These are phyloP conservation scores for Prorops nasuta DNA, from an alignment of 1,140 invertebrate genomes.

Conservation along the genomic window DNA sequence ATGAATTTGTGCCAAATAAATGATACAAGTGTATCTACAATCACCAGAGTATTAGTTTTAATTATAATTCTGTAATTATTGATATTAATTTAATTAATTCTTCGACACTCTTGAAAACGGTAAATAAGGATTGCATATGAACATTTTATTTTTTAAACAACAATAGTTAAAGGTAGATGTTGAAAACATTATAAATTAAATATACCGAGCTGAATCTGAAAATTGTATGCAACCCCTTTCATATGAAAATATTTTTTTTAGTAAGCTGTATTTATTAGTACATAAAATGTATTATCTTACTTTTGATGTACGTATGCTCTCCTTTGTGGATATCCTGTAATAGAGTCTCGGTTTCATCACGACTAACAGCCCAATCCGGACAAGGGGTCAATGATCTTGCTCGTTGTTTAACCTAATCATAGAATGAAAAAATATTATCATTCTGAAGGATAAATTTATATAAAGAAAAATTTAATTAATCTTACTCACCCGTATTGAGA, in stretches of 20 bases:
- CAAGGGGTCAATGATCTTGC: slow-evolving; percentile 67
- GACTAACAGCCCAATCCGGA: slow-evolving; percentile 58
- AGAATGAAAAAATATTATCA: neutral
- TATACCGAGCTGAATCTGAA: too few relatives aligned
- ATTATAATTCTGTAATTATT: slow-evolving; percentile 23
- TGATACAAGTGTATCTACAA: slow-evolving; percentile 3
- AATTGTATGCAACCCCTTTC: too few relatives aligned
- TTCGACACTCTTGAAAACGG: too few relatives aligned
- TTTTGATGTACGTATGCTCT: slow-evolving; percentile 60
- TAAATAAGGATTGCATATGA: too few relatives aligned
- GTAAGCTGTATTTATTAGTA: neutral
- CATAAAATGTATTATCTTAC: slow-evolving; percentile 47
- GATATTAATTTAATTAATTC: neutral
- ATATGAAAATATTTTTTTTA: too few relatives aligned
- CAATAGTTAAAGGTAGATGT: too few relatives aligned
- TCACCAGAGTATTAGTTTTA: slow-evolving; percentile 11
- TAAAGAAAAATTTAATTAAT: slow-evolving; percentile 1
- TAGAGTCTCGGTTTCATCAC: slow-evolving; percentile 39
- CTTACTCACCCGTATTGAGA: slow-evolving; percentile 71
- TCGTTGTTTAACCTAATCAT: slow-evolving; percentile 62
- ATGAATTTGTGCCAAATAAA: slow-evolving; percentile 17
- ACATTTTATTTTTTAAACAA: too few relatives aligned
- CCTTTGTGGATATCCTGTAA: slow-evolving; percentile 49
- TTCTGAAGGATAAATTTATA: neutral
- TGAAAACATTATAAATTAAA: too few relatives aligned